Percentiles rank a stretch among this genome's conserved stretches.
These are phyloP conservation scores for Willisornis vidua DNA, from an alignment of 2,113 vertebrate genomes.

Conservation along the genomic window DNA sequence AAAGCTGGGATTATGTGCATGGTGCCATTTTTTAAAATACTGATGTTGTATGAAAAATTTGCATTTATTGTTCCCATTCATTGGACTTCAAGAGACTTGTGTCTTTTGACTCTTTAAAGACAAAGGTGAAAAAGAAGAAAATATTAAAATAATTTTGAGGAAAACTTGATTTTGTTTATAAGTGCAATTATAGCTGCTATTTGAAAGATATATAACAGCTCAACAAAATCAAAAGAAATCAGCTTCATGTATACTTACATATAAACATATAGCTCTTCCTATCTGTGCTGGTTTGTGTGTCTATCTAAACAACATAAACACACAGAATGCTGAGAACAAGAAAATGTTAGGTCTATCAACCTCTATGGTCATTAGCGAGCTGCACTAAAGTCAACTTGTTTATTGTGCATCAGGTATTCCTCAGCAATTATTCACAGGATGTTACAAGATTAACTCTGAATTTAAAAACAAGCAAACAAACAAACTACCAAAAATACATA, in stretches of 20 bases:
- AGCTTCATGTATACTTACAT: not conserved
- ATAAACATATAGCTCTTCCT: not conserved
- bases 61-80: not conserved
- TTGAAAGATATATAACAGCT: not conserved
- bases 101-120: not conserved
- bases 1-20: not conserved
- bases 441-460: not conserved
- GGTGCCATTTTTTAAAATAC: not conserved
- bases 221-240: not conserved
- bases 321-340: not conserved
- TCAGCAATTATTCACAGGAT: not conserved
- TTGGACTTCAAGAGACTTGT: not conserved
- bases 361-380: not conserved
- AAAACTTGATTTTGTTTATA: not conserved
- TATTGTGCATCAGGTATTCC: not conserved
- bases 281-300: fast-evolving
- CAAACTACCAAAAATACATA: not conserved
- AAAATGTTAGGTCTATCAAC: not conserved
- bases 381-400: not conserved
- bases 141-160: not conserved
- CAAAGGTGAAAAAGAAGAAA: not conserved
- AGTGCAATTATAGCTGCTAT: not conserved
- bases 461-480: too few relatives aligned
- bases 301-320: too few relatives aligned
- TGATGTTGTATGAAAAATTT: not conserved